phyloP scores from a whole-genome alignment of 2,113 vertebrate species.

The Malurus elegans region DNA sequence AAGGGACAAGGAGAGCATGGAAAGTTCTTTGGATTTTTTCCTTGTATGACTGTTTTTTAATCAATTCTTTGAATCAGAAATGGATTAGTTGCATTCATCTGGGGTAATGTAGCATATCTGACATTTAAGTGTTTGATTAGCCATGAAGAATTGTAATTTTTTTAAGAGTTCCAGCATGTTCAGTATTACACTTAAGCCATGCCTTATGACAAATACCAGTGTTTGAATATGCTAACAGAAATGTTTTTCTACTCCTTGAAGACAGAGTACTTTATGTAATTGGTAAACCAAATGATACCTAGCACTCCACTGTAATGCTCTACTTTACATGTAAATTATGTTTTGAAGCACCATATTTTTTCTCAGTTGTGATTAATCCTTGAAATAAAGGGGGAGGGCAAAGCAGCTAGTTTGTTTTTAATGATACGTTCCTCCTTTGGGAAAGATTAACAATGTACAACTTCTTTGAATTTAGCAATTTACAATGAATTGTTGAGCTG shows the following conservation, averaged over 20 bases:
- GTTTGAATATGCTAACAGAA: constrained; percentile 19
- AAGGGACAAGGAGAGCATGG: neutral
- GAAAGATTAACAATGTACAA: constrained; percentile 17
- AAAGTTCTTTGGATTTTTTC: neutral
- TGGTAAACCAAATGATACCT: constrained; percentile 48
- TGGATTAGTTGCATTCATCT: neutral
- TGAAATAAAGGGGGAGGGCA: constrained; percentile 12
- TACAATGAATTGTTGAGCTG: constrained; percentile 13
- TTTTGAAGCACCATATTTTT: constrained; percentile 47
- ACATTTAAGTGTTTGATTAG: neutral
- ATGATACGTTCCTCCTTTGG: constrained; percentile 20
- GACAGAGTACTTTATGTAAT: neutral
- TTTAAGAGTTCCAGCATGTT: neutral
- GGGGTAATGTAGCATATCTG: neutral
- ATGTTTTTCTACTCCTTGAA: constrained; percentile 33
- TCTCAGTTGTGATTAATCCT: constrained; percentile 54
- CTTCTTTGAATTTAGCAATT: constrained; percentile 18
- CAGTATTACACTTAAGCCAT: neutral
- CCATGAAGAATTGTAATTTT: neutral
- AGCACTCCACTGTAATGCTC: constrained; percentile 18
- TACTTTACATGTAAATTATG: constrained; percentile 55
- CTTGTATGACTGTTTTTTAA: neutral
- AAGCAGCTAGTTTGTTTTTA: constrained; percentile 36
- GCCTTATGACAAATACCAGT: neutral
- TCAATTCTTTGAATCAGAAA: neutral